Evolutionary conservation across 2,797 vertebrate species (phyloP).

Genomic region (Simalia tracyae): DNA sequence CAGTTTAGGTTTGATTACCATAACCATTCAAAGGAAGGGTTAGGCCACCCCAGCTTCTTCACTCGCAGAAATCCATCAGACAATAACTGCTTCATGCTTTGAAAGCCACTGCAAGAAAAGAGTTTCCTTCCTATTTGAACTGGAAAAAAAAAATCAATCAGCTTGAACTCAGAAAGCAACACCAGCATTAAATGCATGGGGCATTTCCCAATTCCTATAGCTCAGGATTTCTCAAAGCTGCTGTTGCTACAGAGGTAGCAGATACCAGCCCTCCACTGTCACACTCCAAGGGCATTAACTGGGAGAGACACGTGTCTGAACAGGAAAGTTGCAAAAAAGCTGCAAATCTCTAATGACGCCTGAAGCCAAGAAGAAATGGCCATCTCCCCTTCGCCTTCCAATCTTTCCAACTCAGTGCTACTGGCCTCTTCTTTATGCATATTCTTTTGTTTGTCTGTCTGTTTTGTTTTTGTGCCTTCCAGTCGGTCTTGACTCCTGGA

Average conservation of each 20-base stretch:
- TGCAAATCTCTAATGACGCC: slow-evolving; percentile 74
- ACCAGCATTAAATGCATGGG: slow-evolving; percentile 56
- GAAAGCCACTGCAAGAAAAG: slow-evolving; percentile 45
- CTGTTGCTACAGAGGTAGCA: slow-evolving; percentile 63
- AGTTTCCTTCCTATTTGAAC: slow-evolving; percentile 49
- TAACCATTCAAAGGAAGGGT: slow-evolving; percentile 61
- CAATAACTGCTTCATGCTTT: slow-evolving; percentile 45
- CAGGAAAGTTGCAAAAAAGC: slow-evolving; percentile 70
- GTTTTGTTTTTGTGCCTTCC: not conserved
- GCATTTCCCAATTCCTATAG: slow-evolving; percentile 66
- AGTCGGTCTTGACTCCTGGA: not conserved
- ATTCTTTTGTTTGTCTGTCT: not conserved
- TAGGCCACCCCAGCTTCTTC: slow-evolving; percentile 44
- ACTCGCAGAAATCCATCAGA: slow-evolving; percentile 30
- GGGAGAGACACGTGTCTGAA: slow-evolving; percentile 57
- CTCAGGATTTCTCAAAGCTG: slow-evolving; percentile 63
- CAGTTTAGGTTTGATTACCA: slow-evolving; percentile 50
- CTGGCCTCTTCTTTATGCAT: not conserved
- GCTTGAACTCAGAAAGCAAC: slow-evolving; percentile 65
- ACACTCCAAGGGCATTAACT: slow-evolving; percentile 53
- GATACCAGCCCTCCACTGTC: slow-evolving; percentile 57
- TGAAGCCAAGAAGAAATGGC: slow-evolving; percentile 67
- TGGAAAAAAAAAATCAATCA: slow-evolving; percentile 26
- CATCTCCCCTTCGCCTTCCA: slow-evolving; percentile 34
- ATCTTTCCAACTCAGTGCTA: not conserved